These are phyloP conservation scores for Dicranocentrus wangi DNA, from an alignment of 2,888 invertebrate species.

Conservation along the genomic window DNA sequence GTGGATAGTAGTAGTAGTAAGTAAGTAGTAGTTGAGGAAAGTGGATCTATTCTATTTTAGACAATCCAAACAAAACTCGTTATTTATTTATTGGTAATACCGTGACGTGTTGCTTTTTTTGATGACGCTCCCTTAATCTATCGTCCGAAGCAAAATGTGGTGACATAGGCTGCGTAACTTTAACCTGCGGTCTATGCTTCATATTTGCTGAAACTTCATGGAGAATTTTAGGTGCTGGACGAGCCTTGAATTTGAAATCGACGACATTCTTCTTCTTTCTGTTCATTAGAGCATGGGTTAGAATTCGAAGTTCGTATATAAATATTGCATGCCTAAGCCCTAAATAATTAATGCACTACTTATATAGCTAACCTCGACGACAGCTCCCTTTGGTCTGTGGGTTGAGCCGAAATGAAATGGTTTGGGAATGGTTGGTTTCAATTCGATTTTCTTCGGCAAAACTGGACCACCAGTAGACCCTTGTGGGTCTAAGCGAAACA, in stretches of 20 bases:
- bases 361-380: conserved; percentile 24
- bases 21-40: too few species aligned
- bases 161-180: conserved; percentile 66
- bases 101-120: too few species aligned
- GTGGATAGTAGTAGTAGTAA: too few species aligned
- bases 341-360: neutral
- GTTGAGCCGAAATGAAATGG: conserved; percentile 77
- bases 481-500: too few species aligned
- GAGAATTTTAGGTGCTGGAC: conserved; percentile 66
- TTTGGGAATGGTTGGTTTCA: conserved; percentile 79
- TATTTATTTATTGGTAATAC: too few species aligned
- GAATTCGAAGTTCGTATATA: too few species aligned
- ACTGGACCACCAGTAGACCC: conserved; percentile 5
- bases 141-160: conserved; percentile 71
- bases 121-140: conserved; percentile 64
- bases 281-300: conserved; percentile 50
- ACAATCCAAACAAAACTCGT: too few species aligned
- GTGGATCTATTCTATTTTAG: too few species aligned
- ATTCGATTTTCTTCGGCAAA: conserved; percentile 74
- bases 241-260: conserved; percentile 68
- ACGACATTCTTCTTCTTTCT: conserved; percentile 68
- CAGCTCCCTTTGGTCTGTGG: neutral
- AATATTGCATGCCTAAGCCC: too few species aligned
- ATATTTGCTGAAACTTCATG: conserved; percentile 25
- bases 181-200: conserved; percentile 35